These are phyloP conservation scores for Leptosomus discolor DNA, from an alignment of 2,113 vertebrate genomes.

Conservation along the genomic window DNA sequence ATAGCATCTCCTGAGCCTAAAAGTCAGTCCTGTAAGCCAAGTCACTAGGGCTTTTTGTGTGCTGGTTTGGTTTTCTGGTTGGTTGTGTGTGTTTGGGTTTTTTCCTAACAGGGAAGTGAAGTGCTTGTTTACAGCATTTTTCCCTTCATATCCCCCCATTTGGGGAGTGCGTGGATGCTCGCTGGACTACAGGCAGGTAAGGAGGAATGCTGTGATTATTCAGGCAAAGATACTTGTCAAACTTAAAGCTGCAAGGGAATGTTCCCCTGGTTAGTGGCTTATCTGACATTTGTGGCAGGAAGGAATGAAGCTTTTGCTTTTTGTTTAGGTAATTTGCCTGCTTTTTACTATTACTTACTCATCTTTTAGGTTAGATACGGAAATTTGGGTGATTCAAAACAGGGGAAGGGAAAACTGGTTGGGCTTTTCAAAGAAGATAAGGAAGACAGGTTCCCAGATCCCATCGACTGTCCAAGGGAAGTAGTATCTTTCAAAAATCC, in stretches of 20 bases:
- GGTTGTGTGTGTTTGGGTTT: not conserved
- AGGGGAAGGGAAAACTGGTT: not conserved
- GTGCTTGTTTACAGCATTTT: not conserved
- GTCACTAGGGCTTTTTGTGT: not conserved
- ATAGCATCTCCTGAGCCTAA: not conserved
- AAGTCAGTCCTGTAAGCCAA: not conserved
- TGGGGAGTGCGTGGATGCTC: not conserved
- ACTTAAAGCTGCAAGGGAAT: not conserved
- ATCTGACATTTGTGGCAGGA: not conserved
- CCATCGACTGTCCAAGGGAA: not conserved
- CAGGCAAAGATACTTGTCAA: not conserved
- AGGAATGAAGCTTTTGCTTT: not conserved
- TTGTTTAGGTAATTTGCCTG: not conserved
- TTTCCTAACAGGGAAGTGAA: not conserved
- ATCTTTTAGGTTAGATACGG: not conserved
- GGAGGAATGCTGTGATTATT: not conserved
- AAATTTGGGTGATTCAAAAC: not conserved
- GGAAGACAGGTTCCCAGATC: not conserved
- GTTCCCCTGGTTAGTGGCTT: not conserved
- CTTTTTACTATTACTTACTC: not conserved
- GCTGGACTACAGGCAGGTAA: not conserved
- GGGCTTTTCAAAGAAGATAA: not conserved
- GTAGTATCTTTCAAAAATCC: not conserved
- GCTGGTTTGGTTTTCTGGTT: not conserved
- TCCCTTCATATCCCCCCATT: not conserved